phyloP scores from a whole-genome alignment of 1,140 invertebrate genomes.

The Drosophila lacteicornis region DNA sequence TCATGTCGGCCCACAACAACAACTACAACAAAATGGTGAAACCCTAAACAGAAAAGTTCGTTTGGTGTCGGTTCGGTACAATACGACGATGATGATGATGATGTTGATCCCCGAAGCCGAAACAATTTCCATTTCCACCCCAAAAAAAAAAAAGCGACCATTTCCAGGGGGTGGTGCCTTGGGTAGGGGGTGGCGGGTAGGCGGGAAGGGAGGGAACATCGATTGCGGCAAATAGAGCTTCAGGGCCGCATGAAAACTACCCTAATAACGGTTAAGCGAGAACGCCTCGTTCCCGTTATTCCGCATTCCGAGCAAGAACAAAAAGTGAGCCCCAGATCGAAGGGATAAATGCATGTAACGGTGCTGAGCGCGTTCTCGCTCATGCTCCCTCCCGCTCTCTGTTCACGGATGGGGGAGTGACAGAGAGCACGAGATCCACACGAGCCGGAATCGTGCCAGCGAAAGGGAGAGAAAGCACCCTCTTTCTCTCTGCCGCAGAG shows the following conservation, averaged over 20 bases:
- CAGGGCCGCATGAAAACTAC: slow-evolving; percentile 77
- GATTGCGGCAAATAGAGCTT: slow-evolving; percentile 81
- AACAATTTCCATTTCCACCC: slow-evolving; percentile 76
- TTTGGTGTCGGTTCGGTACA: slow-evolving; percentile 43
- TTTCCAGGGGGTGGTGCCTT: slow-evolving; percentile 25
- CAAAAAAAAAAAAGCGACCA: slow-evolving; percentile 30
- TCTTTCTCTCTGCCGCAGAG: not conserved
- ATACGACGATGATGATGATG: slow-evolving; percentile 38
- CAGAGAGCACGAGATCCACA: slow-evolving; percentile 56
- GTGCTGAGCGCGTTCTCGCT: slow-evolving; percentile 2
- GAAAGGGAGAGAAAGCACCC: slow-evolving; percentile 2
- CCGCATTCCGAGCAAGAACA: slow-evolving; percentile 34
- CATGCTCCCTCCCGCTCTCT: slow-evolving; percentile 5
- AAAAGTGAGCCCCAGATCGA: slow-evolving; percentile 38
- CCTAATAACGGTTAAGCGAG: slow-evolving; percentile 58
- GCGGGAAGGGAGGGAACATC: slow-evolving; percentile 57
- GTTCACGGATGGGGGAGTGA: slow-evolving; percentile 12
- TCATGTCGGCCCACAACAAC: slow-evolving; percentile 70
- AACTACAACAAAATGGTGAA: slow-evolving; percentile 59
- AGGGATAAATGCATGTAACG: slow-evolving; percentile 34
- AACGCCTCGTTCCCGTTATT: slow-evolving; percentile 42
- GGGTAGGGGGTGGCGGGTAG: slow-evolving; percentile 22
- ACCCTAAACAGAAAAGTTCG: slow-evolving; percentile 67
- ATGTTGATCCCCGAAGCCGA: slow-evolving; percentile 51
- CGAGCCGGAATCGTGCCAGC: slow-evolving; percentile 42